Conservation (phyloP, 1,140 invertebrate genomes). For the Leptopilina boulardi region DNA sequence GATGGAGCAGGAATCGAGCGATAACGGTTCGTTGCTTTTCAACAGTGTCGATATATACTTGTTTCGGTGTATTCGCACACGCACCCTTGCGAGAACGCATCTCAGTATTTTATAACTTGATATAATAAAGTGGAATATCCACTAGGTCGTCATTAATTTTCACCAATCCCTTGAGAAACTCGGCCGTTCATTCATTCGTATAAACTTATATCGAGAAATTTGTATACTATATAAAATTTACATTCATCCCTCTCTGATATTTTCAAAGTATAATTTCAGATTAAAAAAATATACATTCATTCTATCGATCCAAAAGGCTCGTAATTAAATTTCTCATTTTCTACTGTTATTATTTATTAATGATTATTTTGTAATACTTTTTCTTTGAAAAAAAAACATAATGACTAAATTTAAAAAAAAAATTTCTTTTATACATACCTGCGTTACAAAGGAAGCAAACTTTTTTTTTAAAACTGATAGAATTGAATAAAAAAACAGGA, state of each 20-base stretch:
- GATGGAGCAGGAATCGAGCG: conserved; percentile 15
- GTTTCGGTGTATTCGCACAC: conserved; percentile 14
- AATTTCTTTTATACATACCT: no score
- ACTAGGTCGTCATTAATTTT: conserved; percentile 26
- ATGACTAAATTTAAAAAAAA: no score
- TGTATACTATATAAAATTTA: conserved; percentile 1
- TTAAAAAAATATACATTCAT: conserved; percentile 14
- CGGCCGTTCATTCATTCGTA: neutral
- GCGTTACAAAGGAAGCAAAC: neutral
- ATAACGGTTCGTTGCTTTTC: neutral
- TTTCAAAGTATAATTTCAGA: neutral
- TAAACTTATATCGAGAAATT: neutral
- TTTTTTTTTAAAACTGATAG: neutral
- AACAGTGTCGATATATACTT: conserved; percentile 6
- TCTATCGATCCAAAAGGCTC: neutral
- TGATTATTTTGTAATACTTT: neutral
- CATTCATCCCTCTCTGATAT: neutral
- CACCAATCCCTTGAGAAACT: neutral
- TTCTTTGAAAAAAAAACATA: neutral
- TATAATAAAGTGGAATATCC: conserved; percentile 5
- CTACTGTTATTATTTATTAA: neutral
- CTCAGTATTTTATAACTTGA: neutral
- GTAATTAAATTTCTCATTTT: neutral
- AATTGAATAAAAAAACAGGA: neutral
- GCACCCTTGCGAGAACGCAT: conserved; percentile 20